Evolutionary conservation across 2,113 vertebrate genomes (phyloP).

Genomic region (Chaetura pelagica): DNA sequence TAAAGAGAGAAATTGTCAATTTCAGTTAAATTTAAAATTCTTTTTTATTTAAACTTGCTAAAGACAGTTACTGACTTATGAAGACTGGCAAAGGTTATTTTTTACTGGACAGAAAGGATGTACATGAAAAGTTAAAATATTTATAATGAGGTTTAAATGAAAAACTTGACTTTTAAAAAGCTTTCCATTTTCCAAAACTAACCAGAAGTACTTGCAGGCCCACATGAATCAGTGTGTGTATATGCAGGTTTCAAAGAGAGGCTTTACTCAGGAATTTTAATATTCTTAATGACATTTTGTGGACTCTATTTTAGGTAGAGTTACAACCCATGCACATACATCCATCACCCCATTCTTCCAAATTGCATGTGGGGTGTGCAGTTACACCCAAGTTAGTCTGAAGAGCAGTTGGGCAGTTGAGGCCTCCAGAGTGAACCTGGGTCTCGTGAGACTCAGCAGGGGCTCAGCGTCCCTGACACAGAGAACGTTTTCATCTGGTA

Average conservation of each 20-base stretch:
- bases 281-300: background rate
- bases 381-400: background rate
- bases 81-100: background rate
- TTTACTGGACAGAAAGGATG: background rate
- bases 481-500: background rate
- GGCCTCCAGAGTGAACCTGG: background rate
- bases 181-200: background rate
- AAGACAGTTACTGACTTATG: background rate
- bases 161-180: background rate
- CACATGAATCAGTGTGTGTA: background rate
- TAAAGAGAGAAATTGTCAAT: background rate
- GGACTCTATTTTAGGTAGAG: background rate
- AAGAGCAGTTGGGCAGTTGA: fast-evolving
- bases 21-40: background rate
- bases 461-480: background rate
- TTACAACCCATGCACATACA: background rate
- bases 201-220: background rate
- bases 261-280: background rate
- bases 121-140: background rate
- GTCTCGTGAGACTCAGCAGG: background rate
- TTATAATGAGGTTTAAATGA: background rate
- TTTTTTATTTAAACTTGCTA: background rate
- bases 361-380: background rate
- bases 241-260: background rate
- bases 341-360: background rate